phyloP scores from a whole-genome alignment of 1,140 invertebrate genomes.

The Oryctes rhinoceros region DNA sequence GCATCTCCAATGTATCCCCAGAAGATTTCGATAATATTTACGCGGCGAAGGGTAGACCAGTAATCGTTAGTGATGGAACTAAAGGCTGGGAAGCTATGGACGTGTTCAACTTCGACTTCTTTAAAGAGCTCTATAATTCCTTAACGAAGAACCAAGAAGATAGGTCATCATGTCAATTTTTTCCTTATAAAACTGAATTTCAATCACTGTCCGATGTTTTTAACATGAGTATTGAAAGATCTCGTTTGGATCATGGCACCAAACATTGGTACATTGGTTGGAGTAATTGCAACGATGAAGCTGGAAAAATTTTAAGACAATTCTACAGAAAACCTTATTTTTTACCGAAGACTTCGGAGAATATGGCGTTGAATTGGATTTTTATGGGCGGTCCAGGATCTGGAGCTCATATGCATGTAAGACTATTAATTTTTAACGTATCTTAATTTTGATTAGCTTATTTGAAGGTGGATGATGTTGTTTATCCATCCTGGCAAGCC shows the following conservation, averaged over 20 bases:
- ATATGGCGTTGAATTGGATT: slow-evolving; percentile 91
- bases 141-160: slow-evolving; percentile 63
- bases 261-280: slow-evolving; percentile 91
- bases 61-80: slow-evolving; percentile 85
- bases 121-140: slow-evolving; percentile 76
- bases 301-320: slow-evolving; percentile 75
- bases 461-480: slow-evolving; percentile 87
- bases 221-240: slow-evolving; percentile 75
- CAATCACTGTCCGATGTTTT: slow-evolving; percentile 79
- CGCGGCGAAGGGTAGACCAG: slow-evolving; percentile 80
- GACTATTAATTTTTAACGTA: slow-evolving; percentile 54
- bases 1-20: slow-evolving; percentile 71
- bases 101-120: slow-evolving; percentile 79
- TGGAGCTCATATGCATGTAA: slow-evolving; percentile 93
- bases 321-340: slow-evolving; percentile 91
- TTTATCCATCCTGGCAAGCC: slow-evolving; percentile 93
- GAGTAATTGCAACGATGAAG: slow-evolving; percentile 89
- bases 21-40: slow-evolving; percentile 75
- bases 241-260: slow-evolving; percentile 69
- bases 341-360: slow-evolving; percentile 82
- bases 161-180: slow-evolving; percentile 83
- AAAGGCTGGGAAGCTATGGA: slow-evolving; percentile 78
- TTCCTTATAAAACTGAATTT: slow-evolving; percentile 91
- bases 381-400: slow-evolving; percentile 94
- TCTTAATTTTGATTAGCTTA: slow-evolving; percentile 44